Percentiles rank a stretch among this genome's conserved stretches.
phyloP scores from a whole-genome alignment of 2,113 vertebrate species.

The Halcyon malimbica region DNA sequence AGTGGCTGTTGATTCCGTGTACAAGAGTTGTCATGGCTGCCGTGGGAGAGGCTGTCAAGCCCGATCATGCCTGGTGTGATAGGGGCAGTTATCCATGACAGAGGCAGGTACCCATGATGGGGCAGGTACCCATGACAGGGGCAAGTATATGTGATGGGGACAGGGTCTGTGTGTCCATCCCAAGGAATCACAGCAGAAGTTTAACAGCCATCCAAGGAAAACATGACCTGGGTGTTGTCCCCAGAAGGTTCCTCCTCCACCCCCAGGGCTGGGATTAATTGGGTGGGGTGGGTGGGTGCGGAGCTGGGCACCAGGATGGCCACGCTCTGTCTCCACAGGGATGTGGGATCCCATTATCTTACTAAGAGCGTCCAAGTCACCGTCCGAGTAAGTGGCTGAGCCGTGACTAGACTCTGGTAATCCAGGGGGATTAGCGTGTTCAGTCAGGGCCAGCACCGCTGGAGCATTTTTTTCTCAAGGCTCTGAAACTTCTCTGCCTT shows the following conservation, averaged over 20 bases:
- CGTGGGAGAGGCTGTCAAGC: background rate
- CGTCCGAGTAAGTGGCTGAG: background rate
- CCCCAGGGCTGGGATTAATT: background rate
- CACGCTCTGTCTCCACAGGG: accelerated
- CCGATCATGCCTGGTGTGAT: background rate
- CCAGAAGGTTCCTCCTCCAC: background rate
- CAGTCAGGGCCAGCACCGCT: background rate
- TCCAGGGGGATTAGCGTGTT: background rate
- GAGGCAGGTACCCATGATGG: background rate
- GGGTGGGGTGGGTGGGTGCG: accelerated
- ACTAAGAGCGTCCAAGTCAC: background rate
- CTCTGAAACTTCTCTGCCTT: background rate
- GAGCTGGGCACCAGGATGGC: background rate
- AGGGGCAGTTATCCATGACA: background rate
- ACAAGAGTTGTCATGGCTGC: background rate
- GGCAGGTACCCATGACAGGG: background rate
- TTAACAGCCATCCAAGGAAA: background rate
- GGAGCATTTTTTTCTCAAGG: background rate
- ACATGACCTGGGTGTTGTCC: background rate
- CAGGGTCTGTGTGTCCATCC: background rate
- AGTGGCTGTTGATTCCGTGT: background rate
- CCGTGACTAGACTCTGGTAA: background rate
- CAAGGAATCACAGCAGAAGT: background rate
- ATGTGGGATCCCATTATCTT: background rate
- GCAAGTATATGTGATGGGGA: background rate